Evolutionary conservation across 2,797 vertebrate species (phyloP), one percentile per base, ranked within the genome.

Genomic region (Melanotaenia nigrans): DNA sequence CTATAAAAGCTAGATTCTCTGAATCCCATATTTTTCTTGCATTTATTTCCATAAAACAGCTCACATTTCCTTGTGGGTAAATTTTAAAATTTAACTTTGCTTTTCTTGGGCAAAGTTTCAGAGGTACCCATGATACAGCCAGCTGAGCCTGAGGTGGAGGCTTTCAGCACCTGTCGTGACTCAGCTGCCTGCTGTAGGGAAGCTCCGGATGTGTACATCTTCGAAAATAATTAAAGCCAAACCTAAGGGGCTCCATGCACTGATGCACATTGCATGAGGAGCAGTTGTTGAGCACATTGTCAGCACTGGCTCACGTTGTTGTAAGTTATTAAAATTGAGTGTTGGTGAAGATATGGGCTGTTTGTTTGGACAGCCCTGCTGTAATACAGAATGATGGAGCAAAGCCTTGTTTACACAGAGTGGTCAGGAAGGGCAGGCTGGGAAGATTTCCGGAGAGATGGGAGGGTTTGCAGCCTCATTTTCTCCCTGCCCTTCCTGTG

Each of bases 401-500:
- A 53, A 73, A 59, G 77, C 38, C 74, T 57, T 94, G 92, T 94
- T 91, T 92, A 92, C 76, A 60, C 81, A 88, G 69, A 79, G 49
- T 61, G 59, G 68, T 49, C 89, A 93, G 93, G 94, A 94, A 93
- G 90, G 91, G 92, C 87, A 89, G 90, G 73, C 85, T 80, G 77
- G 70, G 69, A 84, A 71, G 82, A 91, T 95, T 92, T 93, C 92
- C 89, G 84, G 85, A 66, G 89, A 79, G 85, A 92, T 92, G 86
- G 84, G 85, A 87, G 88, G 76, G 54, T 76, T 84, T 73, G 59
- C 69, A 55, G 64, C 71, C 75, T 88, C 72, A 85, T 84, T 84
- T 88, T 87, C 82, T 81, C 89, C 85, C 82, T 85, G 82, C 88
- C 87, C 92, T 94, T 93, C 93, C 93, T 92, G 88, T 90, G 68